These are phyloP conservation scores for Myotis planiceps DNA, from an alignment of 2,797 vertebrate genomes.

Conservation along the genomic window DNA sequence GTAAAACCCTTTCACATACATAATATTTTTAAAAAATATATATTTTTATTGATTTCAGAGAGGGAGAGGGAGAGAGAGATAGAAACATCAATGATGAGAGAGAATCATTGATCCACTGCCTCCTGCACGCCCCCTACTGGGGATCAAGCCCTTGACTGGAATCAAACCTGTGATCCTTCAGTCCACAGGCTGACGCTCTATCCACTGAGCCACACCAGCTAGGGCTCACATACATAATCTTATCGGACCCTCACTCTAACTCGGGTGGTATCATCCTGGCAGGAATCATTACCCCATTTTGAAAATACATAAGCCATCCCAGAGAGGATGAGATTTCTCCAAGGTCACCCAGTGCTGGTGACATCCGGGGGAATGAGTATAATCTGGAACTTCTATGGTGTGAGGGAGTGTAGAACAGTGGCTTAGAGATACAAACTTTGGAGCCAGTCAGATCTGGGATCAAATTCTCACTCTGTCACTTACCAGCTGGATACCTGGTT, in stretches of 20 bases:
- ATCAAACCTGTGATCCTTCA: no score
- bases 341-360: not conserved
- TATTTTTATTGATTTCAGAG: no score
- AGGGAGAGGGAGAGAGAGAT: no score
- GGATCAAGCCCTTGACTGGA: no score
- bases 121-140: no score
- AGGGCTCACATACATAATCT: not conserved
- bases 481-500: not conserved
- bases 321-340: not conserved
- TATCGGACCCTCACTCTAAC: not conserved
- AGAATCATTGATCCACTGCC: no score
- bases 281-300: slow-evolving; percentile 6
- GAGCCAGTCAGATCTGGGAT: not conserved
- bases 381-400: not conserved
- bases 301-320: not conserved
- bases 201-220: no score
- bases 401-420: not conserved
- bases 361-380: not conserved
- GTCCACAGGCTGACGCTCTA: no score
- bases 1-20: slow-evolving; percentile 2
- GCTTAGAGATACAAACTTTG: not conserved
- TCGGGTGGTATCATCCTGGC: not conserved
- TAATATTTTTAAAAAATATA: not conserved
- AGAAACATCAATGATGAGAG: no score
- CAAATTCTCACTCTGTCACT: not conserved